Evolutionary conservation across 1,140 invertebrate species (phyloP).

Genomic region (Solenopsis invicta): DNA sequence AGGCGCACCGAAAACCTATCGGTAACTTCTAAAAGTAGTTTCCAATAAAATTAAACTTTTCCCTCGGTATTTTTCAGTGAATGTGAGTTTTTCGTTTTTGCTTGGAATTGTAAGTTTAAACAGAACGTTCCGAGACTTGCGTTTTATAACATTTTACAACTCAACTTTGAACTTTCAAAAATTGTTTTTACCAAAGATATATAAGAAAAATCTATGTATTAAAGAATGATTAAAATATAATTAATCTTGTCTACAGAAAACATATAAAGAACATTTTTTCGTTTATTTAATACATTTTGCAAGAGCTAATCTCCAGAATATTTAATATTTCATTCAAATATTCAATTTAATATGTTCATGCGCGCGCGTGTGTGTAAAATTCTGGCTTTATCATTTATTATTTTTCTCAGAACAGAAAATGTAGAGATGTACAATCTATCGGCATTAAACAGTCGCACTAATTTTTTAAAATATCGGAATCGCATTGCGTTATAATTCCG

Average conservation of each 20-base stretch:
- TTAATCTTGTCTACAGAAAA: not conserved
- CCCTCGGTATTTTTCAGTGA: constrained; percentile 16
- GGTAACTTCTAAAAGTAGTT: constrained; percentile 43
- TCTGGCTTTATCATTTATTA: not conserved
- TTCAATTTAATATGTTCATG: not conserved
- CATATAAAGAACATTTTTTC: not conserved
- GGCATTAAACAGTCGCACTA: not conserved
- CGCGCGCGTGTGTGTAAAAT: not conserved
- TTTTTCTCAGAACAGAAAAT: not conserved
- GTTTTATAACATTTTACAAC: not conserved
- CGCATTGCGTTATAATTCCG: not conserved
- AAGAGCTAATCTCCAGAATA: not conserved
- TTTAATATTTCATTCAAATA: not conserved
- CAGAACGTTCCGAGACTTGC: constrained; percentile 11
- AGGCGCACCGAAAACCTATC: constrained; percentile 23
- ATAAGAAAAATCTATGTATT: not conserved
- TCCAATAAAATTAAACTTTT: constrained; percentile 39
- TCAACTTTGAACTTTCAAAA: not conserved
- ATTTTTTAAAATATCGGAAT: constrained; percentile 32
- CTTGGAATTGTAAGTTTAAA: constrained; percentile 14
- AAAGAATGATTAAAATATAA: not conserved
- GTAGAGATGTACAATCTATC: not conserved
- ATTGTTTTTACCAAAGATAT: not conserved
- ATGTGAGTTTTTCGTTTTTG: constrained; percentile 1
- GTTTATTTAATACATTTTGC: not conserved